Evolutionary conservation across 2,113 vertebrate genomes (phyloP).

Genomic region (Grallaria varia): DNA sequence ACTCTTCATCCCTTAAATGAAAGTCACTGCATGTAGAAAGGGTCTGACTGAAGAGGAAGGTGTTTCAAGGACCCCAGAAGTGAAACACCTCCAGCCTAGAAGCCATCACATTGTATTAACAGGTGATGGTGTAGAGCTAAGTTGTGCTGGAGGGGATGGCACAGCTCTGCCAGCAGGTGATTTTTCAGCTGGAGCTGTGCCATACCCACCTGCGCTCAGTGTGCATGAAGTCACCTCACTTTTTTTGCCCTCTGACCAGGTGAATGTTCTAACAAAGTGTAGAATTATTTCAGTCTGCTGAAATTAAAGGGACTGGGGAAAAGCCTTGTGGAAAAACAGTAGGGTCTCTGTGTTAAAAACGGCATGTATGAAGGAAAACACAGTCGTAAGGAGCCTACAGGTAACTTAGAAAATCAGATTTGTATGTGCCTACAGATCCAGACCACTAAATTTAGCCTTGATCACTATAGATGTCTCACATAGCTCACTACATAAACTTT

Average conservation of each 20-base stretch:
- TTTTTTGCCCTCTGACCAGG: background rate
- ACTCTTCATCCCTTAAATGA: background rate
- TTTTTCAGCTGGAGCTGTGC: background rate
- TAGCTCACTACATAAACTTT: background rate
- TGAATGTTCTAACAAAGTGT: background rate
- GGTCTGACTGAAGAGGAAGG: background rate
- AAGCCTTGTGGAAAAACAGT: fast-evolving
- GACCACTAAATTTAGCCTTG: background rate
- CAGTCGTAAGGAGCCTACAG: background rate
- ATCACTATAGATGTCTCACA: background rate
- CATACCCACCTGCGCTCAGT: no score
- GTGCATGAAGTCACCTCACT: fast-evolving
- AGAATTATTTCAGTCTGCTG: fast-evolving
- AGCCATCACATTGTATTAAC: background rate
- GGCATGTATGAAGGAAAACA: background rate
- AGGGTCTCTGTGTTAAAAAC: background rate
- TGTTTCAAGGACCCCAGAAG: background rate
- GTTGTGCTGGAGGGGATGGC: fast-evolving
- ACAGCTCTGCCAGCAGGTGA: background rate
- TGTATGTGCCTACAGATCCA: background rate
- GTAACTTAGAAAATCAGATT: background rate
- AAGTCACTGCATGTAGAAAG: background rate
- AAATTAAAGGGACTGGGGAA: background rate
- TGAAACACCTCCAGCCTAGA: background rate
- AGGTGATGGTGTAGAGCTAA: background rate